Conservation (phyloP, 2,888 invertebrate genomes). For the Temnothorax unifasciatus region DNA sequence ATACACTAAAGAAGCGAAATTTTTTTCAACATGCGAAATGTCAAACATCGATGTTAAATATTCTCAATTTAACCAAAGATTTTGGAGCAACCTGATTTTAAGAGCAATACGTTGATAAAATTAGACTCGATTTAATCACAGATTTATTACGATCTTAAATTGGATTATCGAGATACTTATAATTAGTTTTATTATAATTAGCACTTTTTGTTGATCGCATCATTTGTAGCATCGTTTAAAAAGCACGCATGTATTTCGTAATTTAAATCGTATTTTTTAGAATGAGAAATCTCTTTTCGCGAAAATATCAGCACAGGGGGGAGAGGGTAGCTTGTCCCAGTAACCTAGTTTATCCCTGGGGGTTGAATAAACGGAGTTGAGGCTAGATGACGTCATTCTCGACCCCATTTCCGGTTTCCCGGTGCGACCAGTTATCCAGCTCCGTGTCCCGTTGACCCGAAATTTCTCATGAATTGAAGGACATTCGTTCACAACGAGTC, state of each 20-base stretch:
- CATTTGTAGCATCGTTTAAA: background rate
- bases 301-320: slow-evolving; percentile 33
- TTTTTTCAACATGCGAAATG: background rate
- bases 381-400: slow-evolving; percentile 82
- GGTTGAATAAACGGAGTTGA: slow-evolving; percentile 84
- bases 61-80: slow-evolving; percentile 46
- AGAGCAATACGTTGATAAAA: slow-evolving; percentile 67
- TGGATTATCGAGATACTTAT: slow-evolving; percentile 55
- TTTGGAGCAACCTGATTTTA: slow-evolving; percentile 65
- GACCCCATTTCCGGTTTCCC: slow-evolving; percentile 84
- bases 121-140: slow-evolving; percentile 67
- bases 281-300: background rate
- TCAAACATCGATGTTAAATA: background rate
- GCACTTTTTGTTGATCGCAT: background rate
- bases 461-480: slow-evolving; percentile 81
- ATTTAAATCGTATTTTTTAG: background rate
- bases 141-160: slow-evolving; percentile 65
- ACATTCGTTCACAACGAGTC: slow-evolving; percentile 77
- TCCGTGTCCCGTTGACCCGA: slow-evolving; percentile 79
- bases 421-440: slow-evolving; percentile 77
- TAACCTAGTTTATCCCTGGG: slow-evolving; percentile 83
- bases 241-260: background rate
- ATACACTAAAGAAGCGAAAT: background rate
- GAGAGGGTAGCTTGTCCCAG: slow-evolving; percentile 66
- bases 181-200: background rate